Evolutionary conservation across 2,797 vertebrate species (phyloP), one percentile per base, ranked within the genome.

Genomic region (Siniperca scherzeri): DNA sequence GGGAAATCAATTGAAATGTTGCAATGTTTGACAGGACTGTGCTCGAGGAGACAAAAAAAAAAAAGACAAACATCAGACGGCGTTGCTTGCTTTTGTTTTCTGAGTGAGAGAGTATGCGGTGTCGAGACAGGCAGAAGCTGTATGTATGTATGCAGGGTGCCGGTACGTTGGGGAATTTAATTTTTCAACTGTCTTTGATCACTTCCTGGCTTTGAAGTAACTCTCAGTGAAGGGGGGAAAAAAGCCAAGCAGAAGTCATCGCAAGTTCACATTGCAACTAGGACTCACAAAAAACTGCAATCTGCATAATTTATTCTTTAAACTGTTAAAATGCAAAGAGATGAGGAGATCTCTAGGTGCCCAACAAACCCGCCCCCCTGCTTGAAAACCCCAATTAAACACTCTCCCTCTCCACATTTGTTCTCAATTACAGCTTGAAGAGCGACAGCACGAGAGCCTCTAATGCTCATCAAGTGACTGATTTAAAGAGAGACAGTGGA

Each of bases 201-300:
- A 96, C 91, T 93, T 82, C 94, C 75, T 52, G 68, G 88, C 96
- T 97, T 97, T 97, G 96, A 97, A 97, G 95, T 94, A 96, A 96
- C 53, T 88, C 92, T 94, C 86, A 86, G 86, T 68, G 85, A 94
- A 90, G 92, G 93, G 93, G 93, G 93, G 67, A 94, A 75, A 77
- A 76, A 85, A 91, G 88, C 86, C 83, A 70, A 90, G 90, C 87
- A 94, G 94, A 92, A 97, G 94, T 96, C 90, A 95, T 92, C 85
- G 94, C 84, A 94, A 96, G 95, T 91, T 94, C 95, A 96, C 91
- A 92, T 92, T 64, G 94, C 94, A 95, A 96, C 93, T 96, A 93
- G 84, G 86, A 84, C 91, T 95, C 78, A 76, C 68, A 89, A 88
- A 77, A 94, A 92, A 93, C 81, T 87, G 84, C 78, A 92, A 90